Conservation (phyloP, 2,113 vertebrate genomes). For the Holacanthus passer region DNA sequence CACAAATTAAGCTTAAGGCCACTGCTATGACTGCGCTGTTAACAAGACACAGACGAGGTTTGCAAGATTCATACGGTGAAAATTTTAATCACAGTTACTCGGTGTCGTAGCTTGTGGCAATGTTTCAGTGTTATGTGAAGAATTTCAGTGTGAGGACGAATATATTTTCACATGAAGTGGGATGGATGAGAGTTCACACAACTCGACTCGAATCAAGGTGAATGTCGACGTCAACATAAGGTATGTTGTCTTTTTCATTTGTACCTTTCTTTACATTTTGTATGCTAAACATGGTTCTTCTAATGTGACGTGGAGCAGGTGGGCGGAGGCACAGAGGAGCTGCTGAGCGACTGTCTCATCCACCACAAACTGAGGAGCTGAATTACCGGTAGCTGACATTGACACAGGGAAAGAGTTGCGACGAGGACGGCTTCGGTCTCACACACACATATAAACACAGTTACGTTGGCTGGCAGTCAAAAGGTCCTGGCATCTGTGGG, state of each 20-base stretch:
- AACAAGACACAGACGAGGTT: not conserved
- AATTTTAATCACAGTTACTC: constrained; percentile 9
- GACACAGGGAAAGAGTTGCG: constrained; percentile 27
- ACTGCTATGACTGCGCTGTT: not conserved
- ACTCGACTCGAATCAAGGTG: no score
- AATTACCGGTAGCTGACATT: constrained; percentile 67
- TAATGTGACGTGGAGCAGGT: constrained; percentile 19
- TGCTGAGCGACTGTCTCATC: constrained; percentile 50
- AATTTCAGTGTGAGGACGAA: not conserved
- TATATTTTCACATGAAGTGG: not conserved
- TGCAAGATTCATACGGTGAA: not conserved
- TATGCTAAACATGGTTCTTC: no score
- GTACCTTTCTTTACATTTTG: no score
- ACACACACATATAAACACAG: constrained; percentile 7
- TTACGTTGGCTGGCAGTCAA: constrained; percentile 17
- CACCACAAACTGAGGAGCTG: constrained; percentile 40
- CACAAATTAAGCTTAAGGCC: constrained; percentile 35
- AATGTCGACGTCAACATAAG: no score
- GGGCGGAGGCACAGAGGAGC: constrained; percentile 6
- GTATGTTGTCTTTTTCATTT: no score
- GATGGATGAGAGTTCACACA: not conserved
- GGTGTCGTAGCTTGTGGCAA: not conserved
- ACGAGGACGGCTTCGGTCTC: constrained; percentile 16
- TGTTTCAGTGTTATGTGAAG: not conserved
- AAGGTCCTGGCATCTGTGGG: constrained; percentile 28